Evolutionary conservation across 1,140 invertebrate genomes (phyloP).

Genomic region (Cydia amplana): DNA sequence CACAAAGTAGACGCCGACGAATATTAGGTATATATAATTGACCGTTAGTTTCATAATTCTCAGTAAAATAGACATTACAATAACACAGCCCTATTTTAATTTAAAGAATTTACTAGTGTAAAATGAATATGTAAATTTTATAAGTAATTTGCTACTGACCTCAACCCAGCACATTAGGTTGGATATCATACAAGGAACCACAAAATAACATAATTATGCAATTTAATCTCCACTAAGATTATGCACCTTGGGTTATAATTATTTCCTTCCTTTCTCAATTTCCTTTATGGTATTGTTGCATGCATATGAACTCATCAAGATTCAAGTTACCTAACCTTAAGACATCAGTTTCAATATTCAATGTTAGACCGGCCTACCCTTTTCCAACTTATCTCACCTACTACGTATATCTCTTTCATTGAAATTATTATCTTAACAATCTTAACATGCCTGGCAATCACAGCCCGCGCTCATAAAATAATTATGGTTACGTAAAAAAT

Average conservation of each 20-base stretch:
- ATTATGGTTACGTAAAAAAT: too few species aligned
- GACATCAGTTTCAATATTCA: background rate
- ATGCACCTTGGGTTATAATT: constrained; percentile 16
- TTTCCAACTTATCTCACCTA: background rate
- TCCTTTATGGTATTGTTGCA: constrained; percentile 30
- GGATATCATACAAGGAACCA: background rate
- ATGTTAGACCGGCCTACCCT: background rate
- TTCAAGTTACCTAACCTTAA: constrained; percentile 5
- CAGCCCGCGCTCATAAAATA: too few species aligned
- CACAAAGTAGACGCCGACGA: too few species aligned
- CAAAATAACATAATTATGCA: background rate
- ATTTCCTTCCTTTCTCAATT: constrained; percentile 18
- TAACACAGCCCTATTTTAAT: too few species aligned
- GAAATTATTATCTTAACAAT: too few species aligned
- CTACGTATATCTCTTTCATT: too few species aligned
- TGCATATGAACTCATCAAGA: constrained; percentile 21
- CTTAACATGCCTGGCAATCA: too few species aligned
- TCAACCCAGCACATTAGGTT: background rate
- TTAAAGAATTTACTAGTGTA: too few species aligned
- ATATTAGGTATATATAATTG: too few species aligned
- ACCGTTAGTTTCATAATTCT: too few species aligned
- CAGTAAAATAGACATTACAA: too few species aligned
- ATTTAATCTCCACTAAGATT: constrained; percentile 15
- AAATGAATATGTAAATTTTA: too few species aligned
- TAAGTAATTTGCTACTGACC: background rate